Base-by-base conservation (phyloP, 2,888 invertebrate species). In the Dicyrtoma fusca region DNA sequence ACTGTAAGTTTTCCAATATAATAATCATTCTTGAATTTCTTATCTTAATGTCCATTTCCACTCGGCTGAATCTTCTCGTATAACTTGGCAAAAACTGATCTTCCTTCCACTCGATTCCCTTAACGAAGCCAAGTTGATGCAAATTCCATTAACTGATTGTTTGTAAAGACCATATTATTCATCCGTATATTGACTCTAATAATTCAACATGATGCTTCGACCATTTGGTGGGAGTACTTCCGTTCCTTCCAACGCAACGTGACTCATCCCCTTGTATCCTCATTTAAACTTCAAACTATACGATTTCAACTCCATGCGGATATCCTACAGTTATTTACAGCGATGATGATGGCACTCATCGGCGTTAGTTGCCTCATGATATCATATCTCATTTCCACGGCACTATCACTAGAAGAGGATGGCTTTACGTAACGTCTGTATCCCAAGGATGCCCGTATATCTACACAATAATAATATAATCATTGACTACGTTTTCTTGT, bases 1-100 rank as follows among this genome's bases (percentile, higher is more conserved):
- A 85, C 87, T 71, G 94, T 94, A 86, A 89, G 90, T 87, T 77
- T 34, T 1, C 13, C 14, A 49, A 53, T 14, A 14, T 17, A 1
- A 53, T 19, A 10, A 10, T 8, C 53, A 53, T 17, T 53, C 55
- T 55, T 19, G 13, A 55, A 5, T 34, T 34, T 14, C 34, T 3
- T n/a, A 26, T 6, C 17, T 51, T 21, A 42, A 23, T 64, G 47
- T 64, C 64, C 47, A 64, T 49, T 42, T 25, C 57, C 57, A 57
- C 26, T 57, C 57, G 23, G 21, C 57, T 25, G 25, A 19, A n/a
- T 13, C 8, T 11, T 13, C 49, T 49, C 17, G 49, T 8, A 8
- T 34, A 34, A 34, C 8, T 34, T 34, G 34, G 34, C 34, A 34
- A 34, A 34, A 5, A 34, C 34, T 3, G 34, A 34, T 34, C 34